phyloP scores from a whole-genome alignment of 2,888 invertebrate genomes.

The Tiliacea citrago region DNA sequence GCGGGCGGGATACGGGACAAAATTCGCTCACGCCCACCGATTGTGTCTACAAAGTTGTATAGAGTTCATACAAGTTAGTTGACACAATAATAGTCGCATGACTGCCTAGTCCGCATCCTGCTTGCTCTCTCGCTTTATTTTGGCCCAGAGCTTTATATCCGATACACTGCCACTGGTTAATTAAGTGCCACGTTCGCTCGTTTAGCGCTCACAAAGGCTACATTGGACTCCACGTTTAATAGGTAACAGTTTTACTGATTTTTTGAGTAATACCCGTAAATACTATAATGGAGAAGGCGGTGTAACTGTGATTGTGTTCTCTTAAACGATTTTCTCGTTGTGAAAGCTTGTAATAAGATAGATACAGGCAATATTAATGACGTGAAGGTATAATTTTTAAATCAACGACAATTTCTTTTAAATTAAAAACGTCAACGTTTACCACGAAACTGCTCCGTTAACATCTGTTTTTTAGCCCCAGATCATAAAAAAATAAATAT shows the following conservation, averaged over 20 bases:
- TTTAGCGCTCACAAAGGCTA: slow-evolving; percentile 21
- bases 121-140: neutral
- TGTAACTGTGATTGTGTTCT: neutral
- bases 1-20: neutral
- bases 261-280: neutral
- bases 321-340: neutral
- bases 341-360: neutral
- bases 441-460: too few relatives aligned
- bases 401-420: neutral
- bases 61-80: neutral
- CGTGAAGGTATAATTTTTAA: neutral
- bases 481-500: too few relatives aligned
- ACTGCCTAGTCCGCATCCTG: neutral
- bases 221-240: slow-evolving; percentile 24
- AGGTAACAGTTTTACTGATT: neutral
- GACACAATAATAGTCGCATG: neutral
- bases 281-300: neutral
- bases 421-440: neutral
- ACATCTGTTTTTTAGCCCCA: too few relatives aligned
- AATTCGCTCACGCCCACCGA: neutral
- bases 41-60: neutral
- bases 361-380: neutral
- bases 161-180: too few relatives aligned
- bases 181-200: neutral
- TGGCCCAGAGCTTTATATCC: neutral